A percentile compares a stretch with the other conserved stretches of the same genome.
These are phyloP conservation scores for Leptobrachium leishanense DNA, from an alignment of 2,113 vertebrate genomes.

Conservation along the genomic window DNA sequence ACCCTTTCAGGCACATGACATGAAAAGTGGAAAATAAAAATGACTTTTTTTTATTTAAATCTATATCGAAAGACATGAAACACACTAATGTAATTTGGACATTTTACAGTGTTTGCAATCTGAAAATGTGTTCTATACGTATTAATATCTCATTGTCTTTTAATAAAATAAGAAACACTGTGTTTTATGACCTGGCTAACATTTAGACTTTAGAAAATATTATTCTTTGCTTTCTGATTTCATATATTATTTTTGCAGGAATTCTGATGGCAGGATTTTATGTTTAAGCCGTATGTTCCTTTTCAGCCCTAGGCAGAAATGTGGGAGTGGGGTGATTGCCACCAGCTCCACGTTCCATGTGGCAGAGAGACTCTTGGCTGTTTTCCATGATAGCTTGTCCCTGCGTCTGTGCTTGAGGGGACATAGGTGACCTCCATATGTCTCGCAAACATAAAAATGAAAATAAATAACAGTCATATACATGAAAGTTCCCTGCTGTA, in stretches of 20 bases:
- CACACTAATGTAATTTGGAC: no score
- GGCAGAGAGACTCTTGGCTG: conserved; percentile 38
- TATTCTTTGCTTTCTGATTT: background rate
- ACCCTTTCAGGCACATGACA: no score
- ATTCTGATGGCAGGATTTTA: conserved; percentile 25
- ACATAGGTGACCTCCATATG: conserved; percentile 47
- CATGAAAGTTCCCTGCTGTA: background rate
- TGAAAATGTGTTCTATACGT: no score
- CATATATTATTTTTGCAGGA: background rate
- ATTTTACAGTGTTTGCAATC: no score
- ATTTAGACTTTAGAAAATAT: no score
- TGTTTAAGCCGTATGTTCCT: conserved; percentile 39
- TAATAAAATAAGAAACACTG: no score
- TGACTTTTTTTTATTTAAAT: no score
- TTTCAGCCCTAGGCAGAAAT: conserved; percentile 29
- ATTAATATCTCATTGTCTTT: no score
- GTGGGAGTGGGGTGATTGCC: conserved; percentile 27
- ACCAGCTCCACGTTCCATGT: conserved; percentile 42
- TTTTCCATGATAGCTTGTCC: conserved; percentile 43
- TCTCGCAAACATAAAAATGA: conserved; percentile 33
- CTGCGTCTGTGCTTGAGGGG: conserved; percentile 37
- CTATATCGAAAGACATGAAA: no score
- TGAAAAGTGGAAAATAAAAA: no score
- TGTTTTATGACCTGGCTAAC: background rate
- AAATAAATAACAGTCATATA: conserved; percentile 34